Evolutionary conservation across 1,140 invertebrate genomes (phyloP).

Genomic region (Telenomus remus): DNA sequence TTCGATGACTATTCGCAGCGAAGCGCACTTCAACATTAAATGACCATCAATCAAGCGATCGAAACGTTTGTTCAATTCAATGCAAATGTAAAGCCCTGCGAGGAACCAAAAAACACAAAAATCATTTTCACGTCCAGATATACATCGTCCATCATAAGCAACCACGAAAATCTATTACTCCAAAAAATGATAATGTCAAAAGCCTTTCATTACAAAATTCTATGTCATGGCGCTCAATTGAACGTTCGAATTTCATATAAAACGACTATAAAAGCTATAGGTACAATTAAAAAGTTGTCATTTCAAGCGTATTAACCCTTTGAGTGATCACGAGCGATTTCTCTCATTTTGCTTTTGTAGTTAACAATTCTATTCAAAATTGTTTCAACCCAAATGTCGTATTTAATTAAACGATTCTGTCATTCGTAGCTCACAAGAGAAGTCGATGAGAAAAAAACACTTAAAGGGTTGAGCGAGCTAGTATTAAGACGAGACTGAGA

Average conservation of each 20-base stretch:
- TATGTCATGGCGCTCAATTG: too few relatives aligned
- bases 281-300: too few relatives aligned
- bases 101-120: conserved; percentile 18
- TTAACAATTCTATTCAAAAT: too few relatives aligned
- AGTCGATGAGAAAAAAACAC: too few relatives aligned
- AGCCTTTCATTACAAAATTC: neutral
- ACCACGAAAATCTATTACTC: conserved; percentile 15
- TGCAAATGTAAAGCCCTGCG: conserved; percentile 26
- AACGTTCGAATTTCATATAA: too few relatives aligned
- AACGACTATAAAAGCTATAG: too few relatives aligned
- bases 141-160: conserved; percentile 46
- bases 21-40: conserved; percentile 29
- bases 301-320: too few relatives aligned
- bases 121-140: conserved; percentile 39
- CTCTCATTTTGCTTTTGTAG: too few relatives aligned
- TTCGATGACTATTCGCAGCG: conserved; percentile 23
- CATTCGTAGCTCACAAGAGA: too few relatives aligned
- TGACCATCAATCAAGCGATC: conserved; percentile 38
- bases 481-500: conserved; percentile 70
- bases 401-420: too few relatives aligned
- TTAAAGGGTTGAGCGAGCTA: conserved; percentile 29
- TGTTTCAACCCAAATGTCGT: too few relatives aligned
- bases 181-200: neutral
- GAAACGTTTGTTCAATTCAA: conserved; percentile 29
- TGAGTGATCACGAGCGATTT: too few relatives aligned